Conservation (phyloP, 2,113 vertebrate genomes). For the Cinclus mexicanus region DNA sequence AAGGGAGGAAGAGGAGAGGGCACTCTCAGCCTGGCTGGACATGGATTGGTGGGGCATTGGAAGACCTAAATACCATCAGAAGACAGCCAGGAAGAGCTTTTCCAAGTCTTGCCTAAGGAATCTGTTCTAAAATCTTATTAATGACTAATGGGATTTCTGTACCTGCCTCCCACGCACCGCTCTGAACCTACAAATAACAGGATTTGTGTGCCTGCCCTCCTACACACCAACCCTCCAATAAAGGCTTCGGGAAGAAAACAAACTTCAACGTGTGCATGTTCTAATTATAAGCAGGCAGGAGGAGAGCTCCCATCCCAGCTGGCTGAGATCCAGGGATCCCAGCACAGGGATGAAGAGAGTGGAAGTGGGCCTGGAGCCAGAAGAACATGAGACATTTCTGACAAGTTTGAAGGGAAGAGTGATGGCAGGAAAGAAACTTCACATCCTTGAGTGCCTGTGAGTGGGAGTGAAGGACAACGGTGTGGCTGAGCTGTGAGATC, state of each 20-base stretch:
- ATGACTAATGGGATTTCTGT: slow-evolving; percentile 21
- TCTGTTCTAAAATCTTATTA: neutral
- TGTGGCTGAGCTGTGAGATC: neutral
- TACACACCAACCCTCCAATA: neutral
- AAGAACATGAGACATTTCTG: neutral
- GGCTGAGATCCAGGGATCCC: slow-evolving; percentile 47
- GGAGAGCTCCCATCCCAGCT: slow-evolving; percentile 16
- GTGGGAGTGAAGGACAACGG: neutral
- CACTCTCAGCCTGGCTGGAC: neutral
- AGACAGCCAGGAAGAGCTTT: neutral
- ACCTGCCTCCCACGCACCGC: neutral
- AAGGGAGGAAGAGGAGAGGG: neutral
- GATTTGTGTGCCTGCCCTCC: slow-evolving; percentile 38
- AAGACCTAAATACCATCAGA: neutral
- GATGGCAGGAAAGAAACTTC: neutral
- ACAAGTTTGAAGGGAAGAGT: slow-evolving; percentile 32
- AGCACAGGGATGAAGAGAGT: neutral
- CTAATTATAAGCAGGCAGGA: slow-evolving; percentile 23
- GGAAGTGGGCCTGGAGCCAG: slow-evolving; percentile 17
- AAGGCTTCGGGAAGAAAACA: slow-evolving; percentile 9
- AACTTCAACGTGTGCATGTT: neutral
- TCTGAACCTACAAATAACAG: slow-evolving; percentile 56
- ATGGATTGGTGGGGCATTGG: neutral
- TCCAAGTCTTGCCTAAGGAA: neutral
- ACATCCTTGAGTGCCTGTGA: neutral